phyloP scores from a whole-genome alignment of 2,113 vertebrate genomes.

The Abramis brama region DNA sequence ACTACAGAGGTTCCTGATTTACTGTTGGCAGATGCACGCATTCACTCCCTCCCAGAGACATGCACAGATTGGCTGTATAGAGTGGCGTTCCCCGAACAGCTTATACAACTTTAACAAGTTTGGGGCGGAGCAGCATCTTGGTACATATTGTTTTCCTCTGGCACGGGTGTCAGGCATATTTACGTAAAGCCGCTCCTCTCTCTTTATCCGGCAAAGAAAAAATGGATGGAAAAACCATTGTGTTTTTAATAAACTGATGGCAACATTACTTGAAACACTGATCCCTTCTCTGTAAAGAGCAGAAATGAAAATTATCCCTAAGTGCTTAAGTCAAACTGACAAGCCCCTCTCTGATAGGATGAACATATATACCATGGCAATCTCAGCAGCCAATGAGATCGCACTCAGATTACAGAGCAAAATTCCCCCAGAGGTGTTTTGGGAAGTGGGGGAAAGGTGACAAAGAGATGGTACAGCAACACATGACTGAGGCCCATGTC shows the following conservation, averaged over 20 bases:
- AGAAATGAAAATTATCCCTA: neutral
- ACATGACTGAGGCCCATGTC: neutral
- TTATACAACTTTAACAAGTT: conserved; percentile 50
- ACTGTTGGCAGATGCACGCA: conserved; percentile 63
- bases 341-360: conserved; percentile 4
- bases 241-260: neutral
- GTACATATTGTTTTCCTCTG: conserved; percentile 10
- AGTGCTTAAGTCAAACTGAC: neutral
- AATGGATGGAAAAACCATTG: neutral
- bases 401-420: neutral
- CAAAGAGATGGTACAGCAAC: neutral
- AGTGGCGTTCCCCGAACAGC: conserved; percentile 24
- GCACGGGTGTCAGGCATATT: neutral
- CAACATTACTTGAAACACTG: neutral
- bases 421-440: conserved; percentile 1
- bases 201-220: neutral
- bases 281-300: neutral
- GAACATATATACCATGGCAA: neutral
- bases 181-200: neutral
- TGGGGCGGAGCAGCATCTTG: conserved; percentile 27
- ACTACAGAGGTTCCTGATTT: conserved; percentile 42
- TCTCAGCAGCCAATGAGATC: neutral
- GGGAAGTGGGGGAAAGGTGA: conserved; percentile 32
- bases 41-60: conserved; percentile 49
- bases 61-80: conserved; percentile 65